These are phyloP conservation scores for Portevinia maculata DNA, from an alignment of 2,888 invertebrate genomes.

Conservation along the genomic window DNA sequence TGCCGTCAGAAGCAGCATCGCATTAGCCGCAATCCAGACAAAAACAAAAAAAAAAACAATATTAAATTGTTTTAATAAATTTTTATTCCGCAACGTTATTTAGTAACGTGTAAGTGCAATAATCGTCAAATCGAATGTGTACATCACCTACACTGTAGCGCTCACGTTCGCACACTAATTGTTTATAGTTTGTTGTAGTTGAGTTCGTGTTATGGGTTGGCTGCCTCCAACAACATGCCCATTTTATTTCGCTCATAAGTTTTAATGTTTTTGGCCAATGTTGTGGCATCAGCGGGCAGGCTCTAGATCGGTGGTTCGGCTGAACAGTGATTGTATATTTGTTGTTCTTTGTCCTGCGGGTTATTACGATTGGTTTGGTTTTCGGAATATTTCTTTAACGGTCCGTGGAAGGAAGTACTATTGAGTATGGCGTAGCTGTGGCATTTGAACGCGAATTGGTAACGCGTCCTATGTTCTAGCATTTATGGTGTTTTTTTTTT, in stretches of 20 bases:
- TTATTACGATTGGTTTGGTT: slow-evolving; percentile 7
- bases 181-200: slow-evolving; percentile 66
- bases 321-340: slow-evolving; percentile 18
- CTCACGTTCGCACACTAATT: slow-evolving; percentile 69
- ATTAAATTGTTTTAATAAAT: slow-evolving; percentile 69
- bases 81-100: slow-evolving; percentile 65
- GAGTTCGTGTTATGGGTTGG: slow-evolving; percentile 40
- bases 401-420: not conserved
- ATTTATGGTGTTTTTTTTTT: not conserved
- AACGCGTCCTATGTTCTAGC: not conserved
- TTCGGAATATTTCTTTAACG: slow-evolving; percentile 2
- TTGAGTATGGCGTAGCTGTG: not conserved
- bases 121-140: slow-evolving; percentile 70
- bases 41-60: slow-evolving; percentile 20
- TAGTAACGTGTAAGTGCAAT: slow-evolving; percentile 61
- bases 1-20: slow-evolving; percentile 13
- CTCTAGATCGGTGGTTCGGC: slow-evolving; percentile 29
- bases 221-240: slow-evolving; percentile 57
- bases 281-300: slow-evolving; percentile 3
- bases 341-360: slow-evolving; percentile 49
- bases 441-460: too few relatives aligned
- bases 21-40: slow-evolving; percentile 11
- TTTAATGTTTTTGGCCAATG: slow-evolving; percentile 61
- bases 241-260: slow-evolving; percentile 64
- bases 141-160: slow-evolving; percentile 65